A percentile compares a stretch with the other conserved stretches of the same genome.
phyloP scores from a whole-genome alignment of 1,140 invertebrate genomes.

The Dreissena rostriformis region DNA sequence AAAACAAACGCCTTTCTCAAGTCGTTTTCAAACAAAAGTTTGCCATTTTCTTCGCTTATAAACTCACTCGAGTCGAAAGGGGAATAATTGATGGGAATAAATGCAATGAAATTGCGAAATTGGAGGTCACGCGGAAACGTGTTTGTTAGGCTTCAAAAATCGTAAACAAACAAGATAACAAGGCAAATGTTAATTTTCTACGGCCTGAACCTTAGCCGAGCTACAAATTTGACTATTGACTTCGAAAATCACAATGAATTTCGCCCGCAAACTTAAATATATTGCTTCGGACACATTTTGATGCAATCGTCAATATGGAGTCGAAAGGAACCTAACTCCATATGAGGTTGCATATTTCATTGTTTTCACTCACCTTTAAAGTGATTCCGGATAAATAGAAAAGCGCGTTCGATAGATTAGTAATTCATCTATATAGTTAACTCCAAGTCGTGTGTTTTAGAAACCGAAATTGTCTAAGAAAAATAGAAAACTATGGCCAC shows the following conservation, averaged over 20 bases:
- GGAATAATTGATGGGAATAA: no score
- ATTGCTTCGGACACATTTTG: slow-evolving; percentile 12
- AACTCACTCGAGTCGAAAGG: no score
- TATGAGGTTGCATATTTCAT: slow-evolving; percentile 31
- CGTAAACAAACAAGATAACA: slow-evolving; percentile 23
- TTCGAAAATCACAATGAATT: not conserved
- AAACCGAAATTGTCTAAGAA: slow-evolving; percentile 59
- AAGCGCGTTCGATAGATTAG: slow-evolving; percentile 19
- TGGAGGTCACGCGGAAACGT: slow-evolving; percentile 30
- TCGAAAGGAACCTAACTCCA: slow-evolving; percentile 11
- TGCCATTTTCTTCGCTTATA: no score
- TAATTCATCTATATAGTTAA: slow-evolving; percentile 54
- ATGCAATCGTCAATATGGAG: slow-evolving; percentile 58
- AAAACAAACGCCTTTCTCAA: not conserved
- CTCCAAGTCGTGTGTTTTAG: slow-evolving; percentile 56
- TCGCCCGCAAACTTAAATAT: not conserved
- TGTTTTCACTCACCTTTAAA: slow-evolving; percentile 56
- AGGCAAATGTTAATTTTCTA: slow-evolving; percentile 2
- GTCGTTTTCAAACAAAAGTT: not conserved
- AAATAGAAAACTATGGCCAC: slow-evolving; percentile 65
- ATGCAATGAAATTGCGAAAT: no score
- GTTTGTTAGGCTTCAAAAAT: slow-evolving; percentile 18
- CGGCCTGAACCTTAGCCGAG: slow-evolving; percentile 4
- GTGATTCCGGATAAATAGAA: slow-evolving; percentile 32
- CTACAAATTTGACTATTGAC: no score